These are phyloP conservation scores for Heliconius ismenius DNA, from an alignment of 2,888 invertebrate genomes.

Conservation along the genomic window DNA sequence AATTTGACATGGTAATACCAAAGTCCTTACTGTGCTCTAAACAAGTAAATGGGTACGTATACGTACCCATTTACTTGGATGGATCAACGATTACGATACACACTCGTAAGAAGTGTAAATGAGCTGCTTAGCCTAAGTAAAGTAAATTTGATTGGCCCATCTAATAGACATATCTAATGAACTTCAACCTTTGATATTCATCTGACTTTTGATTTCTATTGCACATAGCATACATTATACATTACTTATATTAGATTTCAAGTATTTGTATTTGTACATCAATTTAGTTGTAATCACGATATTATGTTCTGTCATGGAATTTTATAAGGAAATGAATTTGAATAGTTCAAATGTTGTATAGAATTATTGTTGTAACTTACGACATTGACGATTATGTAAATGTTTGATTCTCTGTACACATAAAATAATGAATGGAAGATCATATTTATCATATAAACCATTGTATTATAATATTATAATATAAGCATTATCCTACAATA, in stretches of 20 bases:
- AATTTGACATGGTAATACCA: too few relatives aligned
- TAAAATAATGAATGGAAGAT: too few relatives aligned
- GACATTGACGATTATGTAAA: neutral
- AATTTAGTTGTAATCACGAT: constrained; percentile 19
- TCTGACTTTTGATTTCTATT: constrained; percentile 24
- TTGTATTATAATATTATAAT: too few relatives aligned
- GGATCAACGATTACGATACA: neutral
- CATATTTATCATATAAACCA: too few relatives aligned
- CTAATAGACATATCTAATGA: neutral
- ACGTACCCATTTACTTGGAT: too few relatives aligned
- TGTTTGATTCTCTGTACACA: neutral
- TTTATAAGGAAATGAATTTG: constrained; percentile 3
- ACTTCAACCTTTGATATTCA: constrained; percentile 14
- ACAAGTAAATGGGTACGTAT: too few relatives aligned
- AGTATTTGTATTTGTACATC: constrained; percentile 18
- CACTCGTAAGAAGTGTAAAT: neutral
- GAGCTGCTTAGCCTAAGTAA: neutral
- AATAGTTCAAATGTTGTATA: neutral
- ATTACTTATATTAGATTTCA: neutral
- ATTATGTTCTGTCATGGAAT: constrained; percentile 29
- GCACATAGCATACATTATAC: neutral
- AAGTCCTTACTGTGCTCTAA: too few relatives aligned
- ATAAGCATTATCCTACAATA: too few relatives aligned
- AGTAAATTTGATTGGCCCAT: constrained; percentile 11
- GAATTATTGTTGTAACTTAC: neutral